Evolutionary conservation across 2,797 vertebrate species (phyloP), one percentile per base, ranked within the genome.

Genomic region (Muraenolepis orangiensis): DNA sequence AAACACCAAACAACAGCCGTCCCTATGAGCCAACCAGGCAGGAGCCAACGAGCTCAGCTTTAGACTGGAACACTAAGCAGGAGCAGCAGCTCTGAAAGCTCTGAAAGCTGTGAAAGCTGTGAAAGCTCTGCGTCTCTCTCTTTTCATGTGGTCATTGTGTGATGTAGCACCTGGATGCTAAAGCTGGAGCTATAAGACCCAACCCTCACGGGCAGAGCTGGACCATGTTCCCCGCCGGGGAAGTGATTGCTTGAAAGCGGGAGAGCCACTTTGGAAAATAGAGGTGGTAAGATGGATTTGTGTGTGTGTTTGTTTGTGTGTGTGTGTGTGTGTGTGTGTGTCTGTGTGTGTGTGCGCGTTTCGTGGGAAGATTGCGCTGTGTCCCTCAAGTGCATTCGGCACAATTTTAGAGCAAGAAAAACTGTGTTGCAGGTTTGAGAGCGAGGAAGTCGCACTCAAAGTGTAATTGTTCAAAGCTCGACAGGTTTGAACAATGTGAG

Each of bases 321-420:
- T n/a, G 6, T 57, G 46, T 51, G 20, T n/a, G 46, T 57, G 46
- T n/a, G 20, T 57, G 20, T 57, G 46, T 57, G 46, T 57, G 20
- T 57, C 18, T 57, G 46, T 57, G 51, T 23, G 51, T 46, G 42
- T n/a, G n/a, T n/a, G 51, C 23, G 51, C 20, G 51, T 57, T 23
- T 57, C n/a, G 6, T 57, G 20, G n/a, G 51, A 57, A 23, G 51
- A 57, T 57, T 57, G 51, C 51, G 3, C 51, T n/a, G 5, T 8
- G 51, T 5, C 46, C 32, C 46, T 51, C 18, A 7, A 51, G 46
- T 6, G 46, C 51, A n/a, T 57, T 23, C 51, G 20, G 64, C 4
- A 11, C 28, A 30, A 66, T 13, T 20, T 70, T 64, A 40, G 12
- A 20, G 40, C 31, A 28, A 80, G 73, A 78, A 69, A 57, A 36